These are phyloP conservation scores for Ciconia stormi DNA, from an alignment of 2,113 vertebrate genomes.

Conservation along the genomic window DNA sequence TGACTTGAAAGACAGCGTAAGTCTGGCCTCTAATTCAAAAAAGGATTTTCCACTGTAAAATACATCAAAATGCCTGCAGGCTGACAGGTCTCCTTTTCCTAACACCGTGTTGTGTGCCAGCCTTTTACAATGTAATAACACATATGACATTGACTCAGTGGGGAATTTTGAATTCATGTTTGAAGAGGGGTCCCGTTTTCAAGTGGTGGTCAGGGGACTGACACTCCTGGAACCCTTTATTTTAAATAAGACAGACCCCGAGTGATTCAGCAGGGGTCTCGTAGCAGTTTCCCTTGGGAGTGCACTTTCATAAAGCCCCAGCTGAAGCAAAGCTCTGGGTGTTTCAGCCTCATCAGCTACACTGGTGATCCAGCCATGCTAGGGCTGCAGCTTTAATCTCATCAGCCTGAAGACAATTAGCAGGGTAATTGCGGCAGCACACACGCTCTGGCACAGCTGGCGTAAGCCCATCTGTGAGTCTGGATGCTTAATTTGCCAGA, in stretches of 20 bases:
- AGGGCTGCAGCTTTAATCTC: background rate
- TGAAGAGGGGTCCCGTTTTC: background rate
- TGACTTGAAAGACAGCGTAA: background rate
- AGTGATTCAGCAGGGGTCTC: background rate
- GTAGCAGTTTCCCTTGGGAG: background rate
- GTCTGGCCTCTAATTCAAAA: background rate
- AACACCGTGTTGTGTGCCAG: background rate
- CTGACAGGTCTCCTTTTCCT: background rate
- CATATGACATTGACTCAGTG: fast-evolving
- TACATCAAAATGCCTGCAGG: background rate
- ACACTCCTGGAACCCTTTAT: background rate
- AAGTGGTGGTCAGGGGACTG: background rate
- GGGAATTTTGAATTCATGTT: background rate
- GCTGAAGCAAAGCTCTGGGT: background rate
- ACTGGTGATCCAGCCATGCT: background rate
- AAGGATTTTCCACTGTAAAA: background rate
- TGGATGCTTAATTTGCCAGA: background rate
- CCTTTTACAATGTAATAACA: background rate
- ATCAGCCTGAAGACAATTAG: constrained; percentile 12
- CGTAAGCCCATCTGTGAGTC: background rate
- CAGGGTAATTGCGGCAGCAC: background rate
- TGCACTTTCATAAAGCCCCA: background rate
- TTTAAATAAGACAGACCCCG: background rate
- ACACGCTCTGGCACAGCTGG: background rate
- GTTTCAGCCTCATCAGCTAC: background rate